Evolutionary conservation across 2,797 vertebrate genomes (phyloP).

Genomic region (Aplochiton taeniatus): DNA sequence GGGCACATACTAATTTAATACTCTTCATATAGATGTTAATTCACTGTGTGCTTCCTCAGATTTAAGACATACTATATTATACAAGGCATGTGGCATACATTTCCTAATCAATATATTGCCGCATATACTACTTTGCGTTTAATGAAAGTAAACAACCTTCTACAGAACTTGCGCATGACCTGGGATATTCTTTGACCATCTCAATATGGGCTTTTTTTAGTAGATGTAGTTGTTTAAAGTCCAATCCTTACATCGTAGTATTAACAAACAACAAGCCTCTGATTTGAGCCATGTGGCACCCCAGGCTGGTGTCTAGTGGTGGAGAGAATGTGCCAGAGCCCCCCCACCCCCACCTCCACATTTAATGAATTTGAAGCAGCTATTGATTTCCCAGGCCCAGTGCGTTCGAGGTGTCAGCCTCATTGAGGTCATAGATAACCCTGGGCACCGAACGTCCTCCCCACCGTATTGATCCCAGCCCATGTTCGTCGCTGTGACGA

Average conservation of each 20-base stretch:
- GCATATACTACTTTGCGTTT: too few species aligned
- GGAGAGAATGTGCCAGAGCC: conserved; percentile 48
- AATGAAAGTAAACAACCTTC: too few species aligned
- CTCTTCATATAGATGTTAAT: neutral
- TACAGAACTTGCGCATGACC: too few species aligned
- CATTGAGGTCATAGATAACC: conserved; percentile 67
- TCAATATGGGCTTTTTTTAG: too few species aligned
- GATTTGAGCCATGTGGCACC: conserved; percentile 41
- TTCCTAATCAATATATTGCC: too few species aligned
- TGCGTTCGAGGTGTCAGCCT: conserved; percentile 35
- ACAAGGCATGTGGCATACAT: too few species aligned
- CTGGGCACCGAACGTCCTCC: conserved; percentile 66
- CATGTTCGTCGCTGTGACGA: conserved; percentile 32
- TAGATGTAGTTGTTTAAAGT: too few species aligned
- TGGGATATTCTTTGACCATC: too few species aligned
- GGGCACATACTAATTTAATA: conserved; percentile 5
- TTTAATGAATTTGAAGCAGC: conserved; percentile 43
- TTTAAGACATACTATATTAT: too few species aligned
- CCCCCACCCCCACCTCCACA: conserved; percentile 36
- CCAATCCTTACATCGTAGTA: too few species aligned
- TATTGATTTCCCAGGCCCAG: conserved; percentile 67
- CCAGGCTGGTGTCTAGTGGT: conserved; percentile 30
- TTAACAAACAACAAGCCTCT: conserved; percentile 33
- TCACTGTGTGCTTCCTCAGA: too few species aligned
- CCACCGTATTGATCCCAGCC: conserved; percentile 64